Evolutionary conservation across 2,113 vertebrate genomes (phyloP).

Genomic region (Orcinus orca): DNA sequence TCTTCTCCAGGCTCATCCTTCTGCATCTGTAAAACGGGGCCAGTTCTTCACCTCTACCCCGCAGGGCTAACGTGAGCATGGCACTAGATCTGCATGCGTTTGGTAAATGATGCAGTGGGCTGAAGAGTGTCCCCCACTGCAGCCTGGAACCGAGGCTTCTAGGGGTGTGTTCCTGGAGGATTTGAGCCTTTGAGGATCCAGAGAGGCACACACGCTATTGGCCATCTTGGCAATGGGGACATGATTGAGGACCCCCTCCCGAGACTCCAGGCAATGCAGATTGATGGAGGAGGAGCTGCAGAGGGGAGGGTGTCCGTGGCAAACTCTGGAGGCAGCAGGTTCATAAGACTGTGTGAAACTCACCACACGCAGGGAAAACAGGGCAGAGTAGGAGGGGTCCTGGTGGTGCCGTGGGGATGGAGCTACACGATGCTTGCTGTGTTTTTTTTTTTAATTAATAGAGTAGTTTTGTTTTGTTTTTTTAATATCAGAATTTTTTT

Average conservation of each 20-base stretch:
- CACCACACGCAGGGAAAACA: not conserved
- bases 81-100: not conserved
- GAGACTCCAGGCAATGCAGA: not conserved
- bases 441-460: too few relatives aligned
- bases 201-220: not conserved
- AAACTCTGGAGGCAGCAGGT: not conserved
- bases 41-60: not conserved
- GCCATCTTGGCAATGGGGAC: not conserved
- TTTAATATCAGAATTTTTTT: too few relatives aligned
- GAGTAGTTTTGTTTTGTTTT: too few relatives aligned
- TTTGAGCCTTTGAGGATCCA: not conserved
- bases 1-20: not conserved
- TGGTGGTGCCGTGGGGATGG: not conserved
- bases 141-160: not conserved
- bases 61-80: not conserved
- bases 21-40: not conserved
- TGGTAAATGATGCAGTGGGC: not conserved
- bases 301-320: not conserved
- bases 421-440: too few relatives aligned
- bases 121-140: accelerated
- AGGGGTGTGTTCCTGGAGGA: not conserved
- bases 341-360: not conserved
- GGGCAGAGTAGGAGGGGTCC: not conserved
- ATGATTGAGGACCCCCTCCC: not conserved
- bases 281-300: not conserved